Base-by-base conservation (phyloP, 2,797 vertebrate species). In the Streptopelia turtur region DNA sequence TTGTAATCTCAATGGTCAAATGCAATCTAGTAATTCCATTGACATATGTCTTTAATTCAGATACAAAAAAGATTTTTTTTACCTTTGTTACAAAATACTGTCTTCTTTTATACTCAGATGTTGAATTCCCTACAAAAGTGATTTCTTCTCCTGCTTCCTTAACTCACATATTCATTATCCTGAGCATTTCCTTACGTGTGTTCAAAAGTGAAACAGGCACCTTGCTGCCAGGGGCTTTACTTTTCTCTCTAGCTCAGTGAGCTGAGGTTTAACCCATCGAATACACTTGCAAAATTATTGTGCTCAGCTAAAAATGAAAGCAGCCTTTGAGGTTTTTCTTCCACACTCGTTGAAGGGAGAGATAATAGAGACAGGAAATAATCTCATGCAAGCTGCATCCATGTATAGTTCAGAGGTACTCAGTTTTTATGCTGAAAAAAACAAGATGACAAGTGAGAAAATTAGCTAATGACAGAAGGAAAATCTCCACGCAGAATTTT, bases 281-380 rank as follows among this genome's bases (percentile, higher is more conserved):
- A 85, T 55, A 37, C 64, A 31, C 79, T 83, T 65, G 79, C 41
- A 23, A 49, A 92, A 86, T 76, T 55, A 53, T 61, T 52, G 12
- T 28, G 53, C 70, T 63, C 33, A 71, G 92, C 90, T 95, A 81
- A 94, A 95, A 97, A 95, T 60, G 90, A 90, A 94, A 89, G 39
- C 10, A 12, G 59, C 66, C 63, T 93, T 80, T 96, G 87, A 93
- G 93, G 79, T 69, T 94, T 85, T 91, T 49, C 50, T 52, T 91
- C n/a, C 35, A 6, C 7, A 59, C 23, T 77, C 3, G 13, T 6
- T 61, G 47, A 77, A 31, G 15, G 35, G 49, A 81, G 61, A 77
- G 76, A 83, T 57, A 82, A 70, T 4, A 82, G 57, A 87, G 72
- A 28, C 77, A 89, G 64, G 88, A 96, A 96, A 77, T 56, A 59